phyloP scores from a whole-genome alignment of 2,113 vertebrate species.

The Cyanistes caeruleus region DNA sequence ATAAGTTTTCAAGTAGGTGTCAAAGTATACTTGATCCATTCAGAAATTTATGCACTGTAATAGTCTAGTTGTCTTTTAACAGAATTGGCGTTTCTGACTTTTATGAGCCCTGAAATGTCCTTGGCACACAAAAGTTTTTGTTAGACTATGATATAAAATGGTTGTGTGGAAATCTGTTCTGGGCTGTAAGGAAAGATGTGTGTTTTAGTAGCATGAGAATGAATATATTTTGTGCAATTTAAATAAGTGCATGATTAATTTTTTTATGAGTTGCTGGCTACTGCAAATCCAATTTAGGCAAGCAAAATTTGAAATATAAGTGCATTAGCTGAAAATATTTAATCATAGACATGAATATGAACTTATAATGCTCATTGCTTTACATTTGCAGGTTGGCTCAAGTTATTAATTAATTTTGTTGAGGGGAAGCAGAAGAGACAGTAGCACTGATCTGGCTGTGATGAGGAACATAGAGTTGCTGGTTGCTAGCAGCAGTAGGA shows the following conservation, averaged over 20 bases:
- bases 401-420: neutral
- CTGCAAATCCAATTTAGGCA: constrained; percentile 23
- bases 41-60: neutral
- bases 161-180: neutral
- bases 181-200: neutral
- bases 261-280: constrained; percentile 12
- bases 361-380: neutral
- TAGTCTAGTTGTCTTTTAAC: neutral
- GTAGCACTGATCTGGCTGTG: neutral
- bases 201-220: neutral
- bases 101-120: constrained; percentile 3
- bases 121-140: neutral
- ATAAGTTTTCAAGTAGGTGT: neutral
- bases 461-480: neutral
- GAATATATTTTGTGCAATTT: constrained; percentile 6
- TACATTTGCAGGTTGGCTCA: neutral
- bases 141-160: neutral
- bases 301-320: constrained; percentile 31
- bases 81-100: constrained; percentile 1
- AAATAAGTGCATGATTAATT: constrained; percentile 5
- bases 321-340: constrained; percentile 31
- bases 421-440: neutral
- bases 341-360: neutral
- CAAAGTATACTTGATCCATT: neutral
- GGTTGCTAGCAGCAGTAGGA: neutral